Evolutionary conservation across 2,888 invertebrate species (phyloP).

Genomic region (Drosophila neonasuta): DNA sequence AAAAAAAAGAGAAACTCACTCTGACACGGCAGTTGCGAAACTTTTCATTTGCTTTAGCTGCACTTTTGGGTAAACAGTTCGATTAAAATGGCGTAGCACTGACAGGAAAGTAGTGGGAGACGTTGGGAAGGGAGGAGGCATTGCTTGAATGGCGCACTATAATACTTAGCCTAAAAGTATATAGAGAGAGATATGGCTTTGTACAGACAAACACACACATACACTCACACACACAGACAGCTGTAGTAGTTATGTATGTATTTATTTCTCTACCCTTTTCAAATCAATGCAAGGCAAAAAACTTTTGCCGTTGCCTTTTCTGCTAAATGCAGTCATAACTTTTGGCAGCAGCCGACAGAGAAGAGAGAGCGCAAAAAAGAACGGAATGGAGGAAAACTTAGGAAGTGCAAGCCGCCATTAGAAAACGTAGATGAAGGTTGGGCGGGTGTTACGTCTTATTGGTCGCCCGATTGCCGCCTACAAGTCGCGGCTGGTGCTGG

Average conservation of each 20-base stretch:
- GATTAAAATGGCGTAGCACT: constrained; percentile 66
- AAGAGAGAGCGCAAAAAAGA: constrained; percentile 32
- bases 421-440: constrained; percentile 41
- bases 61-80: constrained; percentile 75
- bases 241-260: constrained; percentile 26
- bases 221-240: constrained; percentile 20
- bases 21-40: constrained; percentile 63
- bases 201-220: constrained; percentile 10
- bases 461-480: constrained; percentile 54
- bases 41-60: constrained; percentile 73
- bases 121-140: constrained; percentile 3
- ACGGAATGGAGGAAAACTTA: constrained; percentile 36
- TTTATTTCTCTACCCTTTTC: constrained; percentile 54
- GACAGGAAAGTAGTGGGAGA: constrained; percentile 28
- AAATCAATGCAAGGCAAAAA: constrained; percentile 70
- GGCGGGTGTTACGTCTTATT: constrained; percentile 34
- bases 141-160: constrained; percentile 48
- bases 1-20: constrained; percentile 25
- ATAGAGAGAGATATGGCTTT: constrained; percentile 27
- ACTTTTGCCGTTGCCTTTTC: constrained; percentile 56
- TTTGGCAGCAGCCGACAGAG: constrained; percentile 66
- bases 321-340: constrained; percentile 77
- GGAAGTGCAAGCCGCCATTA: constrained; percentile 71
- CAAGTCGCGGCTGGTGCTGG: constrained; percentile 44
- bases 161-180: constrained; percentile 67